Percentiles rank a stretch among this genome's conserved stretches.
Evolutionary conservation across 2,888 invertebrate species (phyloP).

Genomic region (Adelphocoris suturalis): DNA sequence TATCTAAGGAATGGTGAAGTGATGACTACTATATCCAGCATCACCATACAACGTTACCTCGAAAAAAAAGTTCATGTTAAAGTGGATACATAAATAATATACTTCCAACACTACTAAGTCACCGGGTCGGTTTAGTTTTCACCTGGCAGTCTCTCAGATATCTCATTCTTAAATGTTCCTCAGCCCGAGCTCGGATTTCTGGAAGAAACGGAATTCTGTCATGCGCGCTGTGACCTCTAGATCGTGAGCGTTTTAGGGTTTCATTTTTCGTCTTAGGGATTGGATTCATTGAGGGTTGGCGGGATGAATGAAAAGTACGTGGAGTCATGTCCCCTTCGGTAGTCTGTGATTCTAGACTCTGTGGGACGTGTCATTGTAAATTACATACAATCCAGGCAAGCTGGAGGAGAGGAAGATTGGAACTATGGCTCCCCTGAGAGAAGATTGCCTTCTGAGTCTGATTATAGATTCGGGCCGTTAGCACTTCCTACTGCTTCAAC

Average conservation of each 20-base stretch:
- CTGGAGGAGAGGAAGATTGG: conserved; percentile 18
- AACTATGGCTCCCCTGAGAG: conserved; percentile 43
- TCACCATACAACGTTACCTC: too few species aligned
- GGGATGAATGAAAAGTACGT: conserved; percentile 66
- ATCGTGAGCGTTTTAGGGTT: conserved; percentile 47
- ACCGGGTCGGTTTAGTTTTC: too few species aligned
- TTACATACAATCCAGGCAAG: conserved; percentile 46
- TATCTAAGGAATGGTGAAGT: too few species aligned
- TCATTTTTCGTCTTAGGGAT: conserved; percentile 42
- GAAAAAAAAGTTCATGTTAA: too few species aligned
- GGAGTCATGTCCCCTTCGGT: conserved; percentile 66
- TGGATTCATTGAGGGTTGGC: conserved; percentile 58
- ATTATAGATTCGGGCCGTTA: conserved; percentile 67
- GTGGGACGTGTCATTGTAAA: conserved; percentile 66
- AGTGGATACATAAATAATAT: too few species aligned
- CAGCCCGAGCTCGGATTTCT: not conserved
- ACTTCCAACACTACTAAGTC: too few species aligned
- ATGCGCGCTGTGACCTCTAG: conserved; percentile 27
- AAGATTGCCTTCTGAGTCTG: conserved; percentile 63
- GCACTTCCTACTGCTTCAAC: conserved; percentile 57
- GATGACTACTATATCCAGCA: too few species aligned
- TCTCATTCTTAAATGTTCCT: not conserved
- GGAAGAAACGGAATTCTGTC: conserved; percentile 43
- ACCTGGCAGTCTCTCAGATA: not conserved
- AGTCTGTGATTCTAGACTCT: conserved; percentile 64